Evolutionary conservation across 2,888 invertebrate species (phyloP), one percentile per base, ranked within the genome.

Genomic region (Panopea generosa): DNA sequence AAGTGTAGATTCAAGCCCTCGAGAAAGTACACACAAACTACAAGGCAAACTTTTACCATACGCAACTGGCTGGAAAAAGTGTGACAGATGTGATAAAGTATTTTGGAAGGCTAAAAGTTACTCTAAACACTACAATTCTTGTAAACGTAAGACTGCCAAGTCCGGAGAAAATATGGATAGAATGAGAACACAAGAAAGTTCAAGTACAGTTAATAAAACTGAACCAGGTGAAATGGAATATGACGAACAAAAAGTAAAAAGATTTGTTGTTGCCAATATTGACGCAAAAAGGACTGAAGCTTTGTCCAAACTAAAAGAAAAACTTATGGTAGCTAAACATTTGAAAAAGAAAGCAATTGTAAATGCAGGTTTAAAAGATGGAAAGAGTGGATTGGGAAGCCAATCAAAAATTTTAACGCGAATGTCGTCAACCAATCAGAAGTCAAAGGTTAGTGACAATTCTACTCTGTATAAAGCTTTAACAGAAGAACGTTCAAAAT

Each of bases 1-100:
- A 33, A 33, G 33, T 33, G 33, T 11, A 11, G 6, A 33, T 33
- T 33, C 7, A 47, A 27, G 14, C 18, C 49, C 1, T 24, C 49
- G 47, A 43, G n/a, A 24, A 29, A 57, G 26, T n/a, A 27, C 52
- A 7, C 26, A 57, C 2, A 24, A 18, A 45, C 14, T 9, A 16
- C 33, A 38, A 16, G 60, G 53, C 16, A 56, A 43, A 47, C 45
- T 24, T 38, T 22, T 74, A 14, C 55, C 74, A 14, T 53, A 33
- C n/a, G 52, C 66, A 9, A 62, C 74, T 1, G 68, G 72, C 9
- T 66, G 61, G 60, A 73, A 66, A 27, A 73, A 62, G 62, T 78
- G 77, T 69, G 72, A 78, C 22, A 78, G 66, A 52, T 78, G 77
- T 59, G 61, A 38, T 2, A 78, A 67, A 45, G 61, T 66, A 4